Conservation (phyloP, 2,797 vertebrate genomes). For the Anniella stebbinsi region DNA sequence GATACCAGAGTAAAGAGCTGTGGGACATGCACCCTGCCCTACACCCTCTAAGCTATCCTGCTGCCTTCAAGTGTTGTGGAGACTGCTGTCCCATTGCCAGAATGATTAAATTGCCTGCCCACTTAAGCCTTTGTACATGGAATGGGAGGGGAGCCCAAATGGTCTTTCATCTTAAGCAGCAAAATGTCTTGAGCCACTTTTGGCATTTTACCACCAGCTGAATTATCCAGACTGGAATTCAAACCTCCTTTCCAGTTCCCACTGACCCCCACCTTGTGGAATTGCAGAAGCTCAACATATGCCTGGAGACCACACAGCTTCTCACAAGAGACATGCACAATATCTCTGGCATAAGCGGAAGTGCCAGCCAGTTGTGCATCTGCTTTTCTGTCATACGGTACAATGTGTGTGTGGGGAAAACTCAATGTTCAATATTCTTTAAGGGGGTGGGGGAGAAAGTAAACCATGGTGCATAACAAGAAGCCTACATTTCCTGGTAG, state of each 20-base stretch:
- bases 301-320: neutral
- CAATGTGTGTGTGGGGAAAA: neutral
- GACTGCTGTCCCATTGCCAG: too few species aligned
- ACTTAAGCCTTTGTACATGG: too few species aligned
- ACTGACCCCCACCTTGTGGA: neutral
- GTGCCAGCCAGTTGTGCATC: neutral
- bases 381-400: neutral
- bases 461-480: conserved; percentile 1
- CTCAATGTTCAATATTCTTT: neutral
- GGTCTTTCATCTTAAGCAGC: too few species aligned
- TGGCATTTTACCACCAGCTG: neutral
- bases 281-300: neutral
- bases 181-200: too few species aligned
- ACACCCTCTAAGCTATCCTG: too few species aligned
- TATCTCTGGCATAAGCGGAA: neutral
- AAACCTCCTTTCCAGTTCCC: neutral
- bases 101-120: too few species aligned
- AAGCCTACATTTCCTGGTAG: neutral
- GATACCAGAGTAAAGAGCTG: too few species aligned
- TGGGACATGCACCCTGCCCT: too few species aligned
- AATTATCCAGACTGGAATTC: neutral
- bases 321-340: neutral
- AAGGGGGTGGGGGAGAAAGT: neutral
- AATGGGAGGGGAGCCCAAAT: too few species aligned
- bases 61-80: too few species aligned